Evolutionary conservation across 2,113 vertebrate genomes (phyloP).

Genomic region (Gymnarchus niloticus): DNA sequence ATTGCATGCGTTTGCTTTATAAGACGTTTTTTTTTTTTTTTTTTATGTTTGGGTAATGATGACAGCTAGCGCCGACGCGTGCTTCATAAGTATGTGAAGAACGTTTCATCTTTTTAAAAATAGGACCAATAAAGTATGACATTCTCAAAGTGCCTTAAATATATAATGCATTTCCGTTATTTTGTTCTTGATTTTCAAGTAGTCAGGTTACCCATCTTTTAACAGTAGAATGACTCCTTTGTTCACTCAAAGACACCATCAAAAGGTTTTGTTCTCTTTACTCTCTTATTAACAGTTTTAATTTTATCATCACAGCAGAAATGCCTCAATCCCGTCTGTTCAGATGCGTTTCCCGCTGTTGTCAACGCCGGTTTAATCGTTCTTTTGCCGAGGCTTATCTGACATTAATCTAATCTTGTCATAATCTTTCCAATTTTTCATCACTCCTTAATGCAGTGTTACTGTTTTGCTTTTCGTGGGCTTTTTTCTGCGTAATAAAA

Average conservation of each 20-base stretch:
- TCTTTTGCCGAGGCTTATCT: constrained; percentile 16
- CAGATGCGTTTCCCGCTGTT: constrained; percentile 19
- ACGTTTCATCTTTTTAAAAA: neutral
- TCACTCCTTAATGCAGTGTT: neutral
- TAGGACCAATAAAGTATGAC: neutral
- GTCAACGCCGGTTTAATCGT: constrained; percentile 9
- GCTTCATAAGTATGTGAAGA: neutral
- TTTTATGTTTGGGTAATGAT: too few relatives aligned
- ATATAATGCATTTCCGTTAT: neutral
- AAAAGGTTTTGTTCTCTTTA: neutral
- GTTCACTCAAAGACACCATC: neutral
- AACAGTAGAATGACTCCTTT: neutral
- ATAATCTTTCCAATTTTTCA: too few relatives aligned
- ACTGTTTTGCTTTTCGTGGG: neutral
- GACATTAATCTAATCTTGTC: neutral
- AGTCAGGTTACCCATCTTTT: neutral
- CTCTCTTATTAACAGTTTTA: constrained; percentile 12
- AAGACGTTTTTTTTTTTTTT: neutral
- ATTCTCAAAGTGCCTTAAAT: neutral
- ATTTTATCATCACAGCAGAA: neutral
- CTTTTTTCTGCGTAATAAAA: neutral
- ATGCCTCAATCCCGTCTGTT: neutral
- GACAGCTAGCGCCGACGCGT: too few relatives aligned
- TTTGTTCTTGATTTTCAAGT: neutral
- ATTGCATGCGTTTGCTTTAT: neutral